Percentiles rank a stretch among this genome's conserved stretches.
These are phyloP conservation scores for Phymatocera aterrima DNA, from an alignment of 2,888 invertebrate genomes.

Conservation along the genomic window DNA sequence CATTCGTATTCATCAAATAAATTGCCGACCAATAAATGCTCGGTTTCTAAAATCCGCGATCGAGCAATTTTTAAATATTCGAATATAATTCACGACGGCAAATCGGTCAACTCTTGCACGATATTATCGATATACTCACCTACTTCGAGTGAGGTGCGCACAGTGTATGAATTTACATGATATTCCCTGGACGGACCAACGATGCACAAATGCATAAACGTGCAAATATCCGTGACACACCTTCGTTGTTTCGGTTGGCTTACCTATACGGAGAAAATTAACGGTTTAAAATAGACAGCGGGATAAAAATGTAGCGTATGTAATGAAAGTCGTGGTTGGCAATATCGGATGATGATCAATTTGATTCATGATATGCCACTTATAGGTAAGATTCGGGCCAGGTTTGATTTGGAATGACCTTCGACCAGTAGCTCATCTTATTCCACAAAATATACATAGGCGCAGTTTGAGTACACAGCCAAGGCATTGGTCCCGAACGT, in stretches of 20 bases:
- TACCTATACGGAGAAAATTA: background rate
- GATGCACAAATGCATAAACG: background rate
- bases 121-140: background rate
- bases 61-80: background rate
- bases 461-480: background rate
- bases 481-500: too few species aligned
- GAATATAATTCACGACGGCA: too few species aligned
- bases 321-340: background rate
- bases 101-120: background rate
- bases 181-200: background rate
- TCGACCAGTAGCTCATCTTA: background rate
- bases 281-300: background rate
- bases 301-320: background rate
- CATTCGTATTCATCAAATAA: background rate
- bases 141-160: background rate
- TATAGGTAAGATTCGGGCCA: background rate
- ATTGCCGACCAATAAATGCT: background rate
- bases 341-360: background rate
- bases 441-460: background rate
- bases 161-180: background rate
- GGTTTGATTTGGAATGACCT: conserved; percentile 8
- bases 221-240: conserved; percentile 12
- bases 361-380: conserved; percentile 19
- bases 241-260: background rate
- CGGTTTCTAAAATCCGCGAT: background rate